Evolutionary conservation across 2,888 invertebrate species (phyloP).

Genomic region (Leptinotarsa juncta): DNA sequence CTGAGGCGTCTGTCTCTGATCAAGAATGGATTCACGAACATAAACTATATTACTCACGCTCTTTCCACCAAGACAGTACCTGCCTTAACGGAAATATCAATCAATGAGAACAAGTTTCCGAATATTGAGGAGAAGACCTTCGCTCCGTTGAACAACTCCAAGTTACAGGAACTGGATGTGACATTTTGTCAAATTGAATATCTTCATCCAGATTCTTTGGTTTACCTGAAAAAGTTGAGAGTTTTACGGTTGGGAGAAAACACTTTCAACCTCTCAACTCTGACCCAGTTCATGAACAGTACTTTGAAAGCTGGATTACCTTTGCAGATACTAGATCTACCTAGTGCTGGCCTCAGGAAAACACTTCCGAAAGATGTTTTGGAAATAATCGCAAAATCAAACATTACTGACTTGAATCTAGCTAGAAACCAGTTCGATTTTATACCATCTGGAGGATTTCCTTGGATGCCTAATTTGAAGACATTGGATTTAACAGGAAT

Average conservation of each 20-base stretch:
- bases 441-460: constrained; percentile 68
- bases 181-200: constrained; percentile 69
- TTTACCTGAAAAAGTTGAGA: constrained; percentile 65
- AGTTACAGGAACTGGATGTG: constrained; percentile 66
- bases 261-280: constrained; percentile 65
- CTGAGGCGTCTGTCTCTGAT: constrained; percentile 68
- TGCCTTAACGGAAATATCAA: constrained; percentile 65
- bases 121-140: constrained; percentile 66
- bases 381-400: constrained; percentile 67
- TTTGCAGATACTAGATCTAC: constrained; percentile 67
- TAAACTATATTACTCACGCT: constrained; percentile 66
- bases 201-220: constrained; percentile 68
- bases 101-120: constrained; percentile 70
- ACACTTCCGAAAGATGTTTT: constrained; percentile 67
- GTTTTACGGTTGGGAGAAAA: constrained; percentile 70
- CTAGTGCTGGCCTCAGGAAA: constrained; percentile 69
- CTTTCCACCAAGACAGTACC: constrained; percentile 66
- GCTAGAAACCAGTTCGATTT: constrained; percentile 71
- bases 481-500: constrained; percentile 70
- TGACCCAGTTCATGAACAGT: constrained; percentile 65
- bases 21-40: constrained; percentile 69
- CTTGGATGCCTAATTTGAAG: constrained; percentile 69
- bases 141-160: constrained; percentile 65
- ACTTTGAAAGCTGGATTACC: constrained; percentile 64
- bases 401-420: constrained; percentile 67